phyloP scores from a whole-genome alignment of 2,797 vertebrate species.

The Lateolabrax maculatus region DNA sequence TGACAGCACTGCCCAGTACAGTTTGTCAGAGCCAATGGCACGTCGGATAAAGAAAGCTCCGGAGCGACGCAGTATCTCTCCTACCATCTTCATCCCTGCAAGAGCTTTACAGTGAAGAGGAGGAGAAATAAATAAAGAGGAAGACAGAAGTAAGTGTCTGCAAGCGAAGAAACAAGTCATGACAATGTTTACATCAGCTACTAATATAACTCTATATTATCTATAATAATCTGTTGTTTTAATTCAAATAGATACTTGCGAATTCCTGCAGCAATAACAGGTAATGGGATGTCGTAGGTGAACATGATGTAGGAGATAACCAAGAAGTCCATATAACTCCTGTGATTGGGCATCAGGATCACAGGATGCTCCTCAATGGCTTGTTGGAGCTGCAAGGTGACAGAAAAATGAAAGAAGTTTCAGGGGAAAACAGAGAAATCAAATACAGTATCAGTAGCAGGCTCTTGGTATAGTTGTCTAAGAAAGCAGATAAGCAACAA shows the following conservation, averaged over 20 bases:
- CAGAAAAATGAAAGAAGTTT: background rate
- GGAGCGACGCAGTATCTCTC: constrained; percentile 93
- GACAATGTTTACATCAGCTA: background rate
- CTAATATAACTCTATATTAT: background rate
- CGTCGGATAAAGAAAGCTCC: constrained; percentile 98
- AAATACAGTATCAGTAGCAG: background rate
- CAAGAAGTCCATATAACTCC: constrained; percentile 96
- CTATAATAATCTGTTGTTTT: background rate
- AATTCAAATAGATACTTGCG: constrained; percentile 87
- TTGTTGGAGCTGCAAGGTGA: constrained; percentile 87
- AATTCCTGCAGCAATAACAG: constrained; percentile 97
- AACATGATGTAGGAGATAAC: constrained; percentile 94
- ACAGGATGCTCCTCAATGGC: constrained; percentile 92
- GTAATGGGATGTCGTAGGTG: constrained; percentile 92
- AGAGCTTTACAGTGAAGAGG: constrained; percentile 86
- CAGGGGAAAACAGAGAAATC: background rate
- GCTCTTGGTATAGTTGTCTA: background rate
- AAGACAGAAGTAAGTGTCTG: background rate
- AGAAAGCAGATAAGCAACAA: no score
- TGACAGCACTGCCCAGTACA: constrained; percentile 97
- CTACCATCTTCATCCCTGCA: constrained; percentile 93
- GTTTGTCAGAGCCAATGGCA: constrained; percentile 92
- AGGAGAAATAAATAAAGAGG: background rate
- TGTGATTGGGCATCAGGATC: constrained; percentile 96
- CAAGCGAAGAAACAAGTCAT: background rate